These are phyloP conservation scores for Hylaea fasciaria DNA, from an alignment of 2,888 invertebrate genomes.

Conservation along the genomic window DNA sequence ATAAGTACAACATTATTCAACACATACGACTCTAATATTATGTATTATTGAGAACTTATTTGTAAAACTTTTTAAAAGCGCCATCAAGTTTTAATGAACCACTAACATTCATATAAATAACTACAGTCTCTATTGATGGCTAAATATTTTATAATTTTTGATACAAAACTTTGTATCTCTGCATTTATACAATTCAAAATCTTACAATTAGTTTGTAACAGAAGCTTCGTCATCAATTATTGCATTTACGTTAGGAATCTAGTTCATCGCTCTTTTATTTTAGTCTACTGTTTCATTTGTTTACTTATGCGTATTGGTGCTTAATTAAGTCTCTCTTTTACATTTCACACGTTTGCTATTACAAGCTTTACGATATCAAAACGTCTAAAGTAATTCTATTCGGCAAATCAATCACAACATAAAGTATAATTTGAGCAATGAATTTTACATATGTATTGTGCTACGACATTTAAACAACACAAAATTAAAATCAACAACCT, in stretches of 20 bases:
- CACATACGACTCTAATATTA: slow-evolving; percentile 46
- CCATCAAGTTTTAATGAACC: slow-evolving; percentile 65
- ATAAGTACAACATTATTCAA: slow-evolving; percentile 44
- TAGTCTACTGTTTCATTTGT: slow-evolving; percentile 33
- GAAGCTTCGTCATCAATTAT: slow-evolving; percentile 54
- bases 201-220: slow-evolving; percentile 47
- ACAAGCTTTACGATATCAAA: slow-evolving; percentile 53
- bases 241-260: slow-evolving; percentile 58
- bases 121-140: slow-evolving; percentile 76
- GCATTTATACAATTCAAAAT: slow-evolving; percentile 41
- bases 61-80: slow-evolving; percentile 67
- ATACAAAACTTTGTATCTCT: slow-evolving; percentile 50
- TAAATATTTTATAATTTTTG: slow-evolving; percentile 58
- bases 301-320: slow-evolving; percentile 53
- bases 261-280: slow-evolving; percentile 36
- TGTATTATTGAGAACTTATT: slow-evolving; percentile 51
- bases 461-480: slow-evolving; percentile 57
- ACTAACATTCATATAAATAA: slow-evolving; percentile 79
- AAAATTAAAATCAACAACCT: slow-evolving; percentile 45
- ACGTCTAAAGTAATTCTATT: slow-evolving; percentile 53
- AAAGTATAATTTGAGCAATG: slow-evolving; percentile 66
- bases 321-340: slow-evolving; percentile 50
- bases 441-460: slow-evolving; percentile 57
- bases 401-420: slow-evolving; percentile 57
- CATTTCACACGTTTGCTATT: slow-evolving; percentile 48